Evolutionary conservation across 2,113 vertebrate genomes (phyloP).

Genomic region (Junco hyemalis): DNA sequence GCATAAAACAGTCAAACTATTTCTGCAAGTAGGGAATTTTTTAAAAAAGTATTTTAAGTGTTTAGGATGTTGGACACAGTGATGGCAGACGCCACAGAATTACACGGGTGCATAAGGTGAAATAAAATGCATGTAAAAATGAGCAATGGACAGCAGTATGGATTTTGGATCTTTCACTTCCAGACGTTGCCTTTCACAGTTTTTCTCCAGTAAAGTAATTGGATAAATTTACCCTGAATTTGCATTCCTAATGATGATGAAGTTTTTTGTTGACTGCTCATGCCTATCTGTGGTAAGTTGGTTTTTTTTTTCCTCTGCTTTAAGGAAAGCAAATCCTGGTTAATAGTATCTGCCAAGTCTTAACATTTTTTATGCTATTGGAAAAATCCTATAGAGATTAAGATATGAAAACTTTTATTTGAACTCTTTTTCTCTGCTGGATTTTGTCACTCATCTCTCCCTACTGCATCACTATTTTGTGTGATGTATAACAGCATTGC

Average conservation of each 20-base stretch:
- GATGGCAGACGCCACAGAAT: not conserved
- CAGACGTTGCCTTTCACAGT: not conserved
- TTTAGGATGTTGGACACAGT: not conserved
- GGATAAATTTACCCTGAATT: not conserved
- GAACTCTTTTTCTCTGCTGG: not conserved
- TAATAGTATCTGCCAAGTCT: not conserved
- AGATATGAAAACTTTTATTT: conserved; percentile 1
- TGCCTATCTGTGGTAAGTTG: not conserved
- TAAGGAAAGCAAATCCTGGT: not conserved
- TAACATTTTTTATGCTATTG: not conserved
- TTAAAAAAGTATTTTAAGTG: not conserved
- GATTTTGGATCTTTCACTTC: not conserved
- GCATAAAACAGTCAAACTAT: not conserved
- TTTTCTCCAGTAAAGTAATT: not conserved
- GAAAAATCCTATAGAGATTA: not conserved
- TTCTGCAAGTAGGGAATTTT: not conserved
- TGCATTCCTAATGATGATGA: not conserved
- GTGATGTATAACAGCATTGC: not conserved
- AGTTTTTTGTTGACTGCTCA: not conserved
- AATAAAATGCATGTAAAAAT: not conserved
- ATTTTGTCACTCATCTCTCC: conserved; percentile 33
- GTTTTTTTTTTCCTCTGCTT: not conserved
- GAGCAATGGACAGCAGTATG: not conserved
- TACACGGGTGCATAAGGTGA: not conserved
- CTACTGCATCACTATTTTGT: not conserved